Evolutionary conservation across 2,797 vertebrate genomes (phyloP), one percentile per base, ranked within the genome.

Genomic region (Myotis planiceps): DNA sequence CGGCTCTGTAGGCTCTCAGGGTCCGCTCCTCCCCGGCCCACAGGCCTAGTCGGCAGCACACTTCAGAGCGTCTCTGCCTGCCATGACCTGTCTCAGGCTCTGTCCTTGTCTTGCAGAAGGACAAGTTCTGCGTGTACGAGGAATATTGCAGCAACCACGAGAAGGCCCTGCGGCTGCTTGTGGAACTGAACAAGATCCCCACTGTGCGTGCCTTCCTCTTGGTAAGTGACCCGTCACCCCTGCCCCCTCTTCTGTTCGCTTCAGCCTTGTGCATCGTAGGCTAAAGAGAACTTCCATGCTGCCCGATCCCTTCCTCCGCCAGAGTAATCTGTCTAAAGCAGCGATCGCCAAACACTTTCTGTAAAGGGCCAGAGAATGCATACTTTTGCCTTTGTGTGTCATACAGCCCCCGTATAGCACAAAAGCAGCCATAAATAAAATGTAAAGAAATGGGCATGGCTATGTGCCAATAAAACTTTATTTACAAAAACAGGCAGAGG

Each of bases 131-230:
- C 0, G 99, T 99, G 18, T 99, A 99, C 0, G 99, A 99, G 69
- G 99, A 99, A 92, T 99, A 99, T 97, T 99, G 99, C 98, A 99
- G 99, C 97, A 99, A 99, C 98, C 99, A 99, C 0, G 99, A 99
- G 98, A 99, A 99, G 98, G 99, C 99, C 87, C 98, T 99, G 97
- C 98, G 99, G 85, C 99, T 99, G 93, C 98, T 99, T 85, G 99
- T 99, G 99, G 99, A 99, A 97, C 98, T 99, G 65, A 99, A 99
- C 99, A 99, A 99, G 99, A 99, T 99, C 97, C 99, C 99, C 8
- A 95, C 99, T 47, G 99, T 99, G 96, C 99, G 99, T 66, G 99
- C 99, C 97, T 99, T 99, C 98, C 98, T 99, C 5, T 96, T 99
- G 99, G 99, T 99, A 98, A 99, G 99, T 95, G 9, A 0, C 37